phyloP scores from a whole-genome alignment of 2,888 invertebrate species.

The Corbicula japonica region DNA sequence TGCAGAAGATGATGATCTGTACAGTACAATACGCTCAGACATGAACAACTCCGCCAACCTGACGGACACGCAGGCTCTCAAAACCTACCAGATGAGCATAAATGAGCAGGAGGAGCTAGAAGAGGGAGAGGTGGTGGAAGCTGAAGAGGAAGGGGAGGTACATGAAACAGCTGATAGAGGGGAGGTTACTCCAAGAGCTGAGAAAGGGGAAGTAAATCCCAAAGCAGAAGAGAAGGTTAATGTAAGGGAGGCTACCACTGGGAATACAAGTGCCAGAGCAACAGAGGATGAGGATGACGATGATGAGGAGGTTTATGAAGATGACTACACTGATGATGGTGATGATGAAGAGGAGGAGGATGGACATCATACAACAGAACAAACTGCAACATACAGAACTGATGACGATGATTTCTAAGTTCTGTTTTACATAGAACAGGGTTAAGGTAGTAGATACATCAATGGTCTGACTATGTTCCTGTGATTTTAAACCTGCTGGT shows the following conservation, averaged over 20 bases:
- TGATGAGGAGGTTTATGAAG: conserved; percentile 50
- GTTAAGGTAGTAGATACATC: too few relatives aligned
- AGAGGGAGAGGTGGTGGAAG: conserved; percentile 44
- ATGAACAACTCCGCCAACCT: conserved; percentile 64
- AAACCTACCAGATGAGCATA: conserved; percentile 75
- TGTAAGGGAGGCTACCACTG: conserved; percentile 20
- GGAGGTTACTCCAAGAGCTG: conserved; percentile 15
- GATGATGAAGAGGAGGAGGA: conserved; percentile 61
- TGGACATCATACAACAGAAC: conserved; percentile 51
- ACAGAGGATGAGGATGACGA: conserved; percentile 41
- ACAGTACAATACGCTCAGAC: conserved; percentile 71
- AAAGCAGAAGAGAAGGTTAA: conserved; percentile 1
- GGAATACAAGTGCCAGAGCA: conserved; percentile 5
- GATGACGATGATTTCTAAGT: conserved; percentile 65
- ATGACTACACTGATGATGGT: conserved; percentile 56
- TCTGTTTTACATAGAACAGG: too few relatives aligned
- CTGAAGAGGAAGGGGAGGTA: conserved; percentile 2
- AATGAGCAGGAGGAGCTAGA: conserved; percentile 64
- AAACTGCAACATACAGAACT: conserved; percentile 59
- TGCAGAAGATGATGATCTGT: conserved; percentile 70
- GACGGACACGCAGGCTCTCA: conserved; percentile 72
- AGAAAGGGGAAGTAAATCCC: conserved; percentile 17
- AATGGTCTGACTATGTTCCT: too few relatives aligned
- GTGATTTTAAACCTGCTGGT: too few relatives aligned
- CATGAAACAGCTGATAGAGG: conserved; percentile 26